A percentile compares a stretch with the other conserved stretches of the same genome.
These are phyloP conservation scores for Sesia apiformis DNA, from an alignment of 2,888 invertebrate genomes.

Conservation along the genomic window DNA sequence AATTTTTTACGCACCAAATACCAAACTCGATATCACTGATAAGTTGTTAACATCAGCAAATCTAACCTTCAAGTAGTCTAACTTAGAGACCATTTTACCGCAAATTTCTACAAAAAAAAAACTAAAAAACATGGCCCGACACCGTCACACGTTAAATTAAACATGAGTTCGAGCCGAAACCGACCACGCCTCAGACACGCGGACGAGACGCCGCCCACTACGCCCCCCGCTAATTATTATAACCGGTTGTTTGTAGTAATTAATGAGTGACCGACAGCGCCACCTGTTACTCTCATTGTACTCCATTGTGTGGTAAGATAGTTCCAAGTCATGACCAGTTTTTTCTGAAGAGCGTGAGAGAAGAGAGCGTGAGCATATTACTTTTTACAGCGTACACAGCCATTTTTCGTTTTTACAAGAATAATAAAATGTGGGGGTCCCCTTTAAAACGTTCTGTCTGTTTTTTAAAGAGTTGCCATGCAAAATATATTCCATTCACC, in stretches of 20 bases:
- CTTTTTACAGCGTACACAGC: too few relatives aligned
- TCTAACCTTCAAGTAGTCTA: not conserved
- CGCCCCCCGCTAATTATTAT: slow-evolving; percentile 69
- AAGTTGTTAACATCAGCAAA: not conserved
- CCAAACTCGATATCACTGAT: too few relatives aligned
- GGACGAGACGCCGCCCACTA: slow-evolving; percentile 41
- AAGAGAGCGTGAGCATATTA: too few relatives aligned
- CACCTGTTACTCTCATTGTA: slow-evolving; percentile 41
- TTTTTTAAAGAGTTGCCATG: too few relatives aligned
- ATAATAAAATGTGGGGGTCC: too few relatives aligned
- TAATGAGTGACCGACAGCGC: slow-evolving; percentile 49
- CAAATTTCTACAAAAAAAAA: not conserved
- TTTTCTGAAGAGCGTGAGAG: not conserved
- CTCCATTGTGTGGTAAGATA: not conserved
- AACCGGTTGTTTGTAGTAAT: slow-evolving; percentile 68
- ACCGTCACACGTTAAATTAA: slow-evolving; percentile 28
- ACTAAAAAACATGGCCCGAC: slow-evolving; percentile 2
- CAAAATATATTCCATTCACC: too few relatives aligned
- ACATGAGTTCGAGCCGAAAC: slow-evolving; percentile 31
- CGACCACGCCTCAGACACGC: slow-evolving; percentile 35
- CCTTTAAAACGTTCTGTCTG: too few relatives aligned
- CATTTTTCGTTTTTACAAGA: too few relatives aligned
- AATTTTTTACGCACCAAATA: too few relatives aligned
- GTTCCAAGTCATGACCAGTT: not conserved
- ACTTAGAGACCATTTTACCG: not conserved